Base-by-base conservation (phyloP, 2,113 vertebrate genomes). In the Dascyllus trimaculatus region DNA sequence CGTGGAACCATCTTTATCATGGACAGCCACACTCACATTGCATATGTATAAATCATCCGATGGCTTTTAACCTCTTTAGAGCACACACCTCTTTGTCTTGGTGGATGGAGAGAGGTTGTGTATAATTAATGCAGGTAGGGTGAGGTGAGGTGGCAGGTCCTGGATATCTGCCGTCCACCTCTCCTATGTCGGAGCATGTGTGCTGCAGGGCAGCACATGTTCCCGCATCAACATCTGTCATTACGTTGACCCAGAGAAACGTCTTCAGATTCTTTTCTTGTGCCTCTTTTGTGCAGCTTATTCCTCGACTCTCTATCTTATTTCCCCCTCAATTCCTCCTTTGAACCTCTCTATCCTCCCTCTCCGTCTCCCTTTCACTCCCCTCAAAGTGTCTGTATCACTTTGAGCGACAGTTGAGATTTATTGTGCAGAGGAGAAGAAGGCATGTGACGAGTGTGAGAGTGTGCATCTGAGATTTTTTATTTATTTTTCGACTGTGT, bases 61-160 rank as follows among this genome's bases (percentile, higher is more conserved):
- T 74, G 82, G 85, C 85, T 92, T 90, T 91, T 85, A 92, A 76
- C 64, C 77, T 80, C 62, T 81, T 87, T 71, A 56, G 62, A 72
- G 81, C 48, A 48, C 24, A 72, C 80, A 69, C 65, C 66, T 87
- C 65, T 88, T 81, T 66, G 69, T 85, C 82, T 81, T 63, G 43
- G 57, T 48, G 10, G 70, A 83, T 85, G 61, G 57, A 80, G 61
- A 71, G 45, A 38, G 46, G 67, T 68, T 77, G 66, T 93, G 78
- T 84, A 88, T 92, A 90, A 93, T 90, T 89, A 57, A 86, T 93
- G 90, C 66, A 46, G 67, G 40, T 70, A 58, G 82, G 68, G 61
- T 49, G 69, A 80, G 78, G 60, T 56, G 45, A 79, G 61, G 74
- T 68, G 49, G 75, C 54, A 66, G 84, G 65, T 61, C 77, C 85